Percentiles rank a stretch among this genome's conserved stretches.
These are phyloP conservation scores for Pseudopleuronectes americanus DNA, from an alignment of 2,797 vertebrate genomes.

Conservation along the genomic window DNA sequence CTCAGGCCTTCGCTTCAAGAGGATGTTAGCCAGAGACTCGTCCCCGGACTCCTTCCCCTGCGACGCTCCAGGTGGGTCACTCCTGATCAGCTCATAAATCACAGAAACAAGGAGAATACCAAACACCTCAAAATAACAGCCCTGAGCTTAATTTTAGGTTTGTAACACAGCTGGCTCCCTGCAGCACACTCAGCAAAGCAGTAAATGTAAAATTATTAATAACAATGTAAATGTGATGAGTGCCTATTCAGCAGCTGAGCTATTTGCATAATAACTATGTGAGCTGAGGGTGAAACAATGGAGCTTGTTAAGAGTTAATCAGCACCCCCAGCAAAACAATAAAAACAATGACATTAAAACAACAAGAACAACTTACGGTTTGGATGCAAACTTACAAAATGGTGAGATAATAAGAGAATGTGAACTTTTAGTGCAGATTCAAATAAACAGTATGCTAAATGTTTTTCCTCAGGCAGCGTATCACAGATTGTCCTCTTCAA, in stretches of 20 bases:
- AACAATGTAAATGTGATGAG: conserved; percentile 4
- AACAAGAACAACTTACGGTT: conserved; percentile 6
- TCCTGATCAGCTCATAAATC: not conserved
- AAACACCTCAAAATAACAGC: not conserved
- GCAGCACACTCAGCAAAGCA: not conserved
- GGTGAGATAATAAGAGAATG: not conserved
- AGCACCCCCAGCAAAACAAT: too few relatives aligned
- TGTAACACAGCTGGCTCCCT: not conserved
- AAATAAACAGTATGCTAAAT: conserved; percentile 21
- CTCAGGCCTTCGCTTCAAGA: conserved; percentile 79
- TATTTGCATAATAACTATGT: not conserved
- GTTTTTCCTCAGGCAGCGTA: conserved; percentile 23
- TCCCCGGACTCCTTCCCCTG: conserved; percentile 91
- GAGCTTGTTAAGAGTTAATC: too few relatives aligned
- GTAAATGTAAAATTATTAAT: conserved; percentile 17
- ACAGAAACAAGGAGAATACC: not conserved
- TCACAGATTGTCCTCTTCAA: conserved; percentile 15
- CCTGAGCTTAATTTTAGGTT: not conserved
- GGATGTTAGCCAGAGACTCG: conserved; percentile 89
- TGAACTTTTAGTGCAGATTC: conserved; percentile 20
- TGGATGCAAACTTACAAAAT: conserved; percentile 9
- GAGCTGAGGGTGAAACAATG: conserved; percentile 2
- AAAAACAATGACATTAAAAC: conserved; percentile 1
- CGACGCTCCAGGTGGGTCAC: conserved; percentile 87
- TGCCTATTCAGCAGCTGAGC: conserved; percentile 11